Evolutionary conservation across 2,113 vertebrate genomes (phyloP).

Genomic region (Pelmatolapia mariae): DNA sequence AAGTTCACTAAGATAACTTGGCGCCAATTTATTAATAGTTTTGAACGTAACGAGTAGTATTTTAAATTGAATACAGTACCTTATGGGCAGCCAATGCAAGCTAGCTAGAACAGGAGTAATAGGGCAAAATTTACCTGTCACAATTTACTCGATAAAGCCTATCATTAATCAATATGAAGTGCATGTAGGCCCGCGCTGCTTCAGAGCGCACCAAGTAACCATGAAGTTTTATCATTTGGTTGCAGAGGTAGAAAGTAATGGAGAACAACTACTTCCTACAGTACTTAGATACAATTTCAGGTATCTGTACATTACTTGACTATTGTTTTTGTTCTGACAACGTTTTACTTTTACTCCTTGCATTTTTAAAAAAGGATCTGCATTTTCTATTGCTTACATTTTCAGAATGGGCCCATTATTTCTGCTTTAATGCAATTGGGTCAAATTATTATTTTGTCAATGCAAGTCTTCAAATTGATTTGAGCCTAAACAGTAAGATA

Average conservation of each 20-base stretch:
- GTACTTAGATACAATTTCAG: neutral
- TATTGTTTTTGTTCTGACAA: neutral
- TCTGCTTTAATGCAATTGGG: neutral
- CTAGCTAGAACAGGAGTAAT: too few relatives aligned
- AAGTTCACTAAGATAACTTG: too few relatives aligned
- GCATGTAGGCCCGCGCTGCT: accelerated
- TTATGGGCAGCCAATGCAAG: too few relatives aligned
- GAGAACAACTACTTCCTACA: neutral
- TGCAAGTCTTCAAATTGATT: neutral
- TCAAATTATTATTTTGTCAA: neutral
- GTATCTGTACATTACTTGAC: neutral
- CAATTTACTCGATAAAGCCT: neutral
- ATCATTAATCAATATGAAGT: neutral
- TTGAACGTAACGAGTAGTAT: too few relatives aligned
- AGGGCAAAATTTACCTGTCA: neutral
- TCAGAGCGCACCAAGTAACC: neutral
- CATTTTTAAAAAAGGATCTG: neutral
- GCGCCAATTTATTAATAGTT: too few relatives aligned
- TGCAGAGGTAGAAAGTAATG: accelerated
- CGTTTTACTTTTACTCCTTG: neutral
- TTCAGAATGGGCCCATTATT: neutral
- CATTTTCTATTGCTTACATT: neutral
- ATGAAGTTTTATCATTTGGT: too few relatives aligned
- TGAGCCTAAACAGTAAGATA: neutral
- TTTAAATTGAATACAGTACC: too few relatives aligned